These are phyloP conservation scores for Ptychoptera contaminata DNA, from an alignment of 2,888 invertebrate species.

Conservation along the genomic window DNA sequence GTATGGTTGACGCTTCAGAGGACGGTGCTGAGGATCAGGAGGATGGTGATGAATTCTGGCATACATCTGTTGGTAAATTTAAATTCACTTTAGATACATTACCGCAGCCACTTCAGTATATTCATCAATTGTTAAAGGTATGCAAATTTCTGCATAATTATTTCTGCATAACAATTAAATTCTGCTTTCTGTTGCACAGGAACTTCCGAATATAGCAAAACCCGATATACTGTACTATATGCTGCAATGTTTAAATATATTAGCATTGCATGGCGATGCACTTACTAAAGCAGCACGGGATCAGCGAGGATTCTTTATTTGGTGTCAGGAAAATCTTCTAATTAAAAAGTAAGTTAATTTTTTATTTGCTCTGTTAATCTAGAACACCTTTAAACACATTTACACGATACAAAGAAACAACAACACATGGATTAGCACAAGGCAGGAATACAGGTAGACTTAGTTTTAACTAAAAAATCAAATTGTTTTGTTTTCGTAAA, in stretches of 20 bases:
- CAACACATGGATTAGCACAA: background rate
- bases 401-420: background rate
- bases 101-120: constrained; percentile 84
- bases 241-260: constrained; percentile 76
- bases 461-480: background rate
- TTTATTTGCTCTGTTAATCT: too few relatives aligned
- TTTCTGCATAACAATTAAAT: background rate
- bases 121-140: constrained; percentile 68
- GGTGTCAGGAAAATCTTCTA: constrained; percentile 89
- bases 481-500: constrained; percentile 2
- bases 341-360: constrained; percentile 62
- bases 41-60: constrained; percentile 77
- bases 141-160: constrained; percentile 4
- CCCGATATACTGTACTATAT: constrained; percentile 89
- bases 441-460: background rate
- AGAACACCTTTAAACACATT: too few relatives aligned
- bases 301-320: constrained; percentile 82
- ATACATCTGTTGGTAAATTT: constrained; percentile 84
- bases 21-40: constrained; percentile 46
- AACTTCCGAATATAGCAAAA: constrained; percentile 63
- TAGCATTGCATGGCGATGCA: constrained; percentile 90
- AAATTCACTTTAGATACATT: constrained; percentile 78
- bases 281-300: constrained; percentile 71
- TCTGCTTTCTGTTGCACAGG: constrained; percentile 32
- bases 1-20: constrained; percentile 51